Percentiles rank a stretch among this genome's conserved stretches.
These are phyloP conservation scores for Moxostoma hubbsi DNA, from an alignment of 2,797 vertebrate genomes.

Conservation along the genomic window DNA sequence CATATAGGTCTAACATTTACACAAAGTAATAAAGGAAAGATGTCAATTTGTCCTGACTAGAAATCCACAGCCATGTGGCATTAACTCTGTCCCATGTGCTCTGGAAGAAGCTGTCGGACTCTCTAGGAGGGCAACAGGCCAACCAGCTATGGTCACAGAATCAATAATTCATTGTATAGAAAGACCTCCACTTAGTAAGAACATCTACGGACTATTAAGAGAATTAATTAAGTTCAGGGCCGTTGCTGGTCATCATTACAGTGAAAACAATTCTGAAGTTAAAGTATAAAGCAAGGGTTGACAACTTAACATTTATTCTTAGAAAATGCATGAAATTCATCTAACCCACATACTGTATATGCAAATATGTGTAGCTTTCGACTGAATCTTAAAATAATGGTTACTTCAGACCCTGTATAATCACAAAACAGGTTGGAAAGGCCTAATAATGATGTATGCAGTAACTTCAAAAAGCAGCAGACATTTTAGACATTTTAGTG, in stretches of 20 bases:
- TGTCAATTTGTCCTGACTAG: neutral
- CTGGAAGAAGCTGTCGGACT: neutral
- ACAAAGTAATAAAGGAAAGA: neutral
- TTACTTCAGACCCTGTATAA: neutral
- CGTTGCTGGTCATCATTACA: neutral
- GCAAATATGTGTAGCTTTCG: neutral
- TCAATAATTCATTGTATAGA: slow-evolving; percentile 5
- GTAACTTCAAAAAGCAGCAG: slow-evolving; percentile 10
- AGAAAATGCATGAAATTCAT: neutral
- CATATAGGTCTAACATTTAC: neutral
- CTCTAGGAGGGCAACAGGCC: neutral
- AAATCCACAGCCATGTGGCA: neutral
- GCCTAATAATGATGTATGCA: neutral
- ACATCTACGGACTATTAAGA: neutral
- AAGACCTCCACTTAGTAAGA: neutral
- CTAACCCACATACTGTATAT: neutral
- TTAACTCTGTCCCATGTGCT: neutral
- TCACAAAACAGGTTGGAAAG: slow-evolving; percentile 1
- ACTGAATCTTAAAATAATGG: neutral
- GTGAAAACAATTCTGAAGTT: slow-evolving; percentile 5
- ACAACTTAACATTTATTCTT: neutral
- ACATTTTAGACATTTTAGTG: too few species aligned
- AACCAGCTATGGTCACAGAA: neutral
- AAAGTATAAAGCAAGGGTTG: neutral
- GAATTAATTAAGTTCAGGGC: neutral